phyloP scores from a whole-genome alignment of 2,113 vertebrate species.

The Actenoides hombroni region DNA sequence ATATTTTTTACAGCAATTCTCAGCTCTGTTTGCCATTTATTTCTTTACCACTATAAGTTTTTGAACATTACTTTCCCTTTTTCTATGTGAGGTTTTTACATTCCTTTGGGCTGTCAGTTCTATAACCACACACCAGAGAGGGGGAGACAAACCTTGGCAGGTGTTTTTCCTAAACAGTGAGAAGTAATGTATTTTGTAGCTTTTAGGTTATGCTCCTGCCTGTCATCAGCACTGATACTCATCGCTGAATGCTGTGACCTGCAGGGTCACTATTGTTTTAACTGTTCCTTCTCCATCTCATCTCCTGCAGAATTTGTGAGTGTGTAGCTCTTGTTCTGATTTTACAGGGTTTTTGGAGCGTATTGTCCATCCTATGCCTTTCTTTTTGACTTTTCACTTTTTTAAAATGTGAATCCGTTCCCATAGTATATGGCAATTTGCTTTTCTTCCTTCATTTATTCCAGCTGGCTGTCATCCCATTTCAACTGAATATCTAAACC shows the following conservation, averaged over 20 bases:
- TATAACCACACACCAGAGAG: not conserved
- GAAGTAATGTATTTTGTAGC: not conserved
- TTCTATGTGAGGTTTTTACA: not conserved
- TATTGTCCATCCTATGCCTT: not conserved
- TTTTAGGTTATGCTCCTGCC: not conserved
- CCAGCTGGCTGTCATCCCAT: not conserved
- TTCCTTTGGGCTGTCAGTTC: not conserved
- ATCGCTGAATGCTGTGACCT: not conserved
- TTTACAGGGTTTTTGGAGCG: not conserved
- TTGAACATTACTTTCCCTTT: not conserved
- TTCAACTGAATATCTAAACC: slow-evolving; percentile 32
- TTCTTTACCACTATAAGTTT: not conserved
- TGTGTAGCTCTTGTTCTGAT: not conserved
- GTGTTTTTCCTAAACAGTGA: not conserved
- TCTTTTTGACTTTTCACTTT: not conserved
- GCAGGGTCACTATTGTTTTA: not conserved
- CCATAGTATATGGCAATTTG: not conserved
- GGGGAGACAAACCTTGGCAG: not conserved
- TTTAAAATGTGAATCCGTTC: not conserved
- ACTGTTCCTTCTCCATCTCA: not conserved
- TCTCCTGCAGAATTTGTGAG: not conserved
- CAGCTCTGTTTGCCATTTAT: not conserved
- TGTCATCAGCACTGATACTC: not conserved
- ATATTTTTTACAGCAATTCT: not conserved
- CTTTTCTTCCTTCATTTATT: slow-evolving; percentile 19